Percentiles rank a stretch among this genome's conserved stretches.
phyloP scores from a whole-genome alignment of 2,113 vertebrate species.

The Syrrhaptes paradoxus region DNA sequence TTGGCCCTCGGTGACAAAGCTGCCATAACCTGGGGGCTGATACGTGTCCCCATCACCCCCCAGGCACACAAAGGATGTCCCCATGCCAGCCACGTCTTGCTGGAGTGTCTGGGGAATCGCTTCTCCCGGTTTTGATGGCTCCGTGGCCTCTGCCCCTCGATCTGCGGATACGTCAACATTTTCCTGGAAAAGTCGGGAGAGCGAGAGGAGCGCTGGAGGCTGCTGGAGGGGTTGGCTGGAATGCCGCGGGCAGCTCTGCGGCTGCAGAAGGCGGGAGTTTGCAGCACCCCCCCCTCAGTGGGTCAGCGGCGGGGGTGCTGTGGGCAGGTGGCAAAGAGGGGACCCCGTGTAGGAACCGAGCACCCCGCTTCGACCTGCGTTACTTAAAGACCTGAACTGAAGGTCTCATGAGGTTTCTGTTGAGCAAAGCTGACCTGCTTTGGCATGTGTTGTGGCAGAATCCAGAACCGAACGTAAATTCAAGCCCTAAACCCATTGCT shows the following conservation, averaged over 20 bases:
- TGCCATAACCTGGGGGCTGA: not conserved
- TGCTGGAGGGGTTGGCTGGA: not conserved
- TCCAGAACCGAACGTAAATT: not conserved
- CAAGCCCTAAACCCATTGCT: not conserved
- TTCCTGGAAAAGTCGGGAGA: not conserved
- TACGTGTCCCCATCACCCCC: not conserved
- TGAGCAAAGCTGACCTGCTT: not conserved
- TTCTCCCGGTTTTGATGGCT: not conserved
- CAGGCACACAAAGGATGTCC: not conserved
- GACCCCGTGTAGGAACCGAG: fast-evolving
- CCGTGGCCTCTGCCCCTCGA: not conserved
- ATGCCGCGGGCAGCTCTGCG: not conserved
- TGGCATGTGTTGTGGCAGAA: not conserved
- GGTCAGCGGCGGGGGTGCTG: fast-evolving
- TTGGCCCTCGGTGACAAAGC: not conserved
- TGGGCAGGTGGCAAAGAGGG: fast-evolving
- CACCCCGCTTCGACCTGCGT: not conserved
- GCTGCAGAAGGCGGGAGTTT: not conserved
- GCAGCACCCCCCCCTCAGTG: not conserved
- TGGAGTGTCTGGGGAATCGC: not conserved
- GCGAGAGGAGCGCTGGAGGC: not conserved
- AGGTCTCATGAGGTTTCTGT: not conserved
- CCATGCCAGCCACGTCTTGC: fast-evolving
- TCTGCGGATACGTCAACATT: not conserved
- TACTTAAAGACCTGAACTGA: not conserved